A percentile compares a stretch with the other conserved stretches of the same genome.
Evolutionary conservation across 2,888 invertebrate species (phyloP).

Genomic region (Auanema sp.): DNA sequence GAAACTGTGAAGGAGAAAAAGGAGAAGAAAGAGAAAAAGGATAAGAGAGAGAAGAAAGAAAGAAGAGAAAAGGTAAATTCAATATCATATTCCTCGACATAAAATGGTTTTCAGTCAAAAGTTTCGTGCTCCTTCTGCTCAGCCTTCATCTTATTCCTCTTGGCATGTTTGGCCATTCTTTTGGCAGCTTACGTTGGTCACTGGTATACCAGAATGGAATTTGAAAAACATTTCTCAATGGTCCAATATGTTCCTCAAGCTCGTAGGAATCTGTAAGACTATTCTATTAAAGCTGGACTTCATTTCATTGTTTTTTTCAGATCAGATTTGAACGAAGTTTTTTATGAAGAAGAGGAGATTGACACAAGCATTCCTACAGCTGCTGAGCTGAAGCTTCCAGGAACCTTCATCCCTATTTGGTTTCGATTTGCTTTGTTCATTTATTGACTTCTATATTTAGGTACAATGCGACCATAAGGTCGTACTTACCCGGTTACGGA

Average conservation of each 20-base stretch:
- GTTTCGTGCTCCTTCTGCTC: conserved; percentile 33
- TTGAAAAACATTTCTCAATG: conserved; percentile 18
- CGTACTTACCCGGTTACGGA: conserved; percentile 14
- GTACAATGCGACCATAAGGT: no score
- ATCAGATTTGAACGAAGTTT: background rate
- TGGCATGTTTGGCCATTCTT: conserved; percentile 34
- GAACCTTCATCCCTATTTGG: conserved; percentile 2
- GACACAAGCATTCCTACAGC: background rate
- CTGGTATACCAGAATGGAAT: conserved; percentile 35
- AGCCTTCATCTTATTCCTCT: conserved; percentile 28
- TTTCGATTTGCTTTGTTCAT: background rate
- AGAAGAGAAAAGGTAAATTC: conserved; percentile 10
- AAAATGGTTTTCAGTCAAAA: conserved; percentile 7
- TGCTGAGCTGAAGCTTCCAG: conserved; percentile 11
- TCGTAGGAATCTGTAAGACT: conserved; percentile 18
- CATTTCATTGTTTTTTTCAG: background rate
- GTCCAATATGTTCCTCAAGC: conserved; percentile 14
- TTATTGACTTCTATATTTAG: no score
- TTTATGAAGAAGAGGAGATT: conserved; percentile 8
- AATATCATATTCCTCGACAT: background rate
- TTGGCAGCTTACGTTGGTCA: conserved; percentile 34
- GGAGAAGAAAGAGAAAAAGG: background rate
- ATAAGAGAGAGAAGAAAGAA: background rate
- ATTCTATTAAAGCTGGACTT: background rate
- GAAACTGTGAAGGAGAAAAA: background rate